phyloP scores from a whole-genome alignment of 2,888 invertebrate genomes.

The Atethmia centrago region DNA sequence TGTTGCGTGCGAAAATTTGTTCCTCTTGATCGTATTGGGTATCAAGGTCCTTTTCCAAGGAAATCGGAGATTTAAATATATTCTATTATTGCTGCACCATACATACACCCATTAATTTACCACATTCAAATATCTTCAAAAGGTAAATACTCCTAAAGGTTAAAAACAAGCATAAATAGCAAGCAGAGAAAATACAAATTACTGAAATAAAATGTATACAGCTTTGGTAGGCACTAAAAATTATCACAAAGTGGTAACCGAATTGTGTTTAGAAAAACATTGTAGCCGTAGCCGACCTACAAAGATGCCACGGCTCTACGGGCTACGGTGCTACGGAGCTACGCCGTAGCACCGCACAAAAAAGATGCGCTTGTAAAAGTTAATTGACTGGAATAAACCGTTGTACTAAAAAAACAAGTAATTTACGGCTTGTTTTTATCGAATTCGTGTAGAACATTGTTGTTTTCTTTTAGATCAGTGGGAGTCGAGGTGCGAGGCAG shows the following conservation, averaged over 20 bases:
- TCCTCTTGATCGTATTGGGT: conserved; percentile 9
- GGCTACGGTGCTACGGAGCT: conserved; percentile 58
- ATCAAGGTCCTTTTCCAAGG: neutral
- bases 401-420: conserved; percentile 63
- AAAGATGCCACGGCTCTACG: conserved; percentile 68
- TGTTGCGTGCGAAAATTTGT: conserved; percentile 20
- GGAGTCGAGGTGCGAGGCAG: conserved; percentile 43
- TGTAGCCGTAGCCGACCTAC: conserved; percentile 65
- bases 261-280: conserved; percentile 58
- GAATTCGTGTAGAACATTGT: conserved; percentile 62
- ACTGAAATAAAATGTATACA: conserved; percentile 29
- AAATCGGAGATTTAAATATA: neutral
- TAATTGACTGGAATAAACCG: conserved; percentile 73
- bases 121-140: neutral
- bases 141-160: conserved; percentile 1
- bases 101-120: neutral
- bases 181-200: neutral
- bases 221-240: conserved; percentile 22
- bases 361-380: conserved; percentile 72
- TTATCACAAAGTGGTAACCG: conserved; percentile 43
- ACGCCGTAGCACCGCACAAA: conserved; percentile 71
- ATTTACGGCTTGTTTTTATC: conserved; percentile 67
- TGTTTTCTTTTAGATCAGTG: conserved; percentile 57
- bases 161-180: neutral
- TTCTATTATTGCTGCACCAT: neutral